A percentile compares a stretch with the other conserved stretches of the same genome.
These are phyloP conservation scores for Callaeas wilsoni DNA, from an alignment of 2,113 vertebrate species.

Conservation along the genomic window DNA sequence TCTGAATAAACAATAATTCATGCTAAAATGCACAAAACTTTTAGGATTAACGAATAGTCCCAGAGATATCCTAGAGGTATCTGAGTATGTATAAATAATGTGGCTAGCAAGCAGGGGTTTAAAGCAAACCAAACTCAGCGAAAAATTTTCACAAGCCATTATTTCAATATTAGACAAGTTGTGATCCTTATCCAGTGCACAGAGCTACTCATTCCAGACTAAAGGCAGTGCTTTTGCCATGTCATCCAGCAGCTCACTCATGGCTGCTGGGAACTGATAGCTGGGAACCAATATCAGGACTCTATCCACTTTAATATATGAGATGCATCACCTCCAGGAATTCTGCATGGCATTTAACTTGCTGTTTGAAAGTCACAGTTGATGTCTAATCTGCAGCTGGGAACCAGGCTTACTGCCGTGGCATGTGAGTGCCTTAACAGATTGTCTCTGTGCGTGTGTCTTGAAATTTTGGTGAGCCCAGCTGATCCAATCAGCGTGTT, in stretches of 20 bases:
- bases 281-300: background rate
- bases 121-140: background rate
- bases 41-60: background rate
- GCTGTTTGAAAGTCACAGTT: background rate
- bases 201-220: background rate
- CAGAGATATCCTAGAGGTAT: background rate
- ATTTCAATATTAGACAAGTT: background rate
- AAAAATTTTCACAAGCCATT: background rate
- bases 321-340: background rate
- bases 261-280: background rate
- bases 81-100: background rate
- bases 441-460: background rate
- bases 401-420: background rate
- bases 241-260: rapidly evolving
- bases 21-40: background rate
- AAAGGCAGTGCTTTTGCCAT: background rate
- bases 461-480: background rate
- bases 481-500: background rate
- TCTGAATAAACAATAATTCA: background rate
- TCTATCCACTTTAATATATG: background rate
- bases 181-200: background rate
- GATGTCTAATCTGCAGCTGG: background rate
- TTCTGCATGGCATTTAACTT: background rate
- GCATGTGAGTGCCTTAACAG: background rate
- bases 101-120: background rate